These are phyloP conservation scores for Pelochelys cantorii DNA, from an alignment of 2,797 vertebrate species.

Conservation along the genomic window DNA sequence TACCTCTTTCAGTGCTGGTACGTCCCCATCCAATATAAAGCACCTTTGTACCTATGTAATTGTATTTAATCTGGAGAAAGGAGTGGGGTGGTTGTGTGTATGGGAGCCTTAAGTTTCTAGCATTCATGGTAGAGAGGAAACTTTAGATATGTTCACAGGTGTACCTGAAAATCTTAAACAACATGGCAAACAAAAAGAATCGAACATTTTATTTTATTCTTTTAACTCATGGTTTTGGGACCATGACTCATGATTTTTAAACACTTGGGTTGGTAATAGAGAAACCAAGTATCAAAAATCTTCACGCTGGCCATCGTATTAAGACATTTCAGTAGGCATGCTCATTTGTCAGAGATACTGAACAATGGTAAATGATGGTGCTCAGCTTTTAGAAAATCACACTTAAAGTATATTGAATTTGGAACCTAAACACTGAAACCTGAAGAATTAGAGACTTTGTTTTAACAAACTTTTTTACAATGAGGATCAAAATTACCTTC, in stretches of 20 bases:
- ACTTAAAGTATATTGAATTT: neutral
- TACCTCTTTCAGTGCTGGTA: neutral
- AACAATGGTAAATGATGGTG: neutral
- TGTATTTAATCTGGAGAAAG: neutral
- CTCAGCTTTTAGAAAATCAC: neutral
- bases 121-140: neutral
- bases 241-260: neutral
- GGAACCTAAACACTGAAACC: neutral
- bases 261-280: neutral
- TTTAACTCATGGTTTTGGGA: neutral
- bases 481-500: neutral
- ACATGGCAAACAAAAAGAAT: neutral
- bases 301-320: neutral
- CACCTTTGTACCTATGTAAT: too few species aligned
- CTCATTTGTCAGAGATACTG: neutral
- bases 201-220: neutral
- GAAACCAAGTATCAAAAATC: neutral
- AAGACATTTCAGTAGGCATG: neutral
- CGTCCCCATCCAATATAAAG: too few species aligned
- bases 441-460: neutral
- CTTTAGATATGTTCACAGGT: neutral
- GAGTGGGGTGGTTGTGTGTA: neutral
- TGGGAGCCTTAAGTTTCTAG: neutral
- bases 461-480: neutral
- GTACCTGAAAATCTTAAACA: neutral